A percentile compares a stretch with the other conserved stretches of the same genome.
Conservation (phyloP, 2,113 vertebrate species). For the Cichladusa arquata region DNA sequence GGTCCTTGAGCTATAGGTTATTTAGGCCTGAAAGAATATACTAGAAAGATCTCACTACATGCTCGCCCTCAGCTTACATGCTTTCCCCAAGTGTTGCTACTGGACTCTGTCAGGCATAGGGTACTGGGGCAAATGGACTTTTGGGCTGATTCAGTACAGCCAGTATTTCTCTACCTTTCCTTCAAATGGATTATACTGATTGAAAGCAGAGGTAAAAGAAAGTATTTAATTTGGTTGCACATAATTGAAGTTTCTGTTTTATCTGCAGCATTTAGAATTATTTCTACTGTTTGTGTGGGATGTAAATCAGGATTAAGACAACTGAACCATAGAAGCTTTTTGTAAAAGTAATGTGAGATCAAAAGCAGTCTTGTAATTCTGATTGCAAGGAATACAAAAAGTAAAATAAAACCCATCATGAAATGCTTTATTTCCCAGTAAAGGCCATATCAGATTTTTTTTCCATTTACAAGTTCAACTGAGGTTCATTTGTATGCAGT, state of each 20-base stretch:
- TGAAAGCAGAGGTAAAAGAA: not conserved
- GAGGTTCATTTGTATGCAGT: conserved; percentile 1
- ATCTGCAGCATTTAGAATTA: not conserved
- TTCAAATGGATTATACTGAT: not conserved
- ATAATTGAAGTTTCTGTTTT: not conserved
- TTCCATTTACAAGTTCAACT: conserved; percentile 3
- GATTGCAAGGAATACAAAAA: not conserved
- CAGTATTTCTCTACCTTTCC: not conserved
- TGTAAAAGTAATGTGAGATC: not conserved
- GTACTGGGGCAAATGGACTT: not conserved
- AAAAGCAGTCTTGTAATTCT: not conserved
- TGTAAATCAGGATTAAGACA: not conserved
- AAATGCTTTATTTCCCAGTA: not conserved
- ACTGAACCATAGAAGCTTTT: not conserved
- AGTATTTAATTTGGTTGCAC: not conserved
- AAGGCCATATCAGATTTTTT: conserved; percentile 3
- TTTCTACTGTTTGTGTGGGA: not conserved
- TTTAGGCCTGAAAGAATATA: not conserved
- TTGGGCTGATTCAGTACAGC: not conserved
- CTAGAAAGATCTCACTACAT: not conserved
- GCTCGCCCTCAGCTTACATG: not conserved
- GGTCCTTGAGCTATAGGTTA: not conserved
- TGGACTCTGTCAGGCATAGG: not conserved
- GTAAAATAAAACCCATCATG: not conserved
- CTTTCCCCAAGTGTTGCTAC: not conserved